Percentiles rank a stretch among this genome's conserved stretches.
Conservation (phyloP, 2,888 invertebrate species). For the Prenolepis imparis region DNA sequence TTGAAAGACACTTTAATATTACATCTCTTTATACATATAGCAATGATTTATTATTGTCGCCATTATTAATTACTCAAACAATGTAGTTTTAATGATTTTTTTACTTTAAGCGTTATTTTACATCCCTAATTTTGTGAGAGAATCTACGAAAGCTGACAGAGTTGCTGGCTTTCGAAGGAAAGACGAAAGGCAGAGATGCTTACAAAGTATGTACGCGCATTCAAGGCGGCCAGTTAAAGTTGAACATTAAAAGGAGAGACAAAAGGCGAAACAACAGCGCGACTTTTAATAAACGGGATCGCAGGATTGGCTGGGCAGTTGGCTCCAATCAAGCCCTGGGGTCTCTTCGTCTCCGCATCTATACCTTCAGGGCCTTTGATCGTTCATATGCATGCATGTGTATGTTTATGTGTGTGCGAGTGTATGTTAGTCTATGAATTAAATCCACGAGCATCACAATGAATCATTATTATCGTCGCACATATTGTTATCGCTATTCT, state of each 20-base stretch:
- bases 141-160: background rate
- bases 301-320: constrained; percentile 84
- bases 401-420: background rate
- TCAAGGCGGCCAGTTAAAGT: constrained; percentile 69
- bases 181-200: constrained; percentile 58
- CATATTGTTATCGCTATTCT: constrained; percentile 62
- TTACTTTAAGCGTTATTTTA: background rate
- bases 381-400: constrained; percentile 52
- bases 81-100: background rate
- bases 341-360: constrained; percentile 75
- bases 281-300: constrained; percentile 83
- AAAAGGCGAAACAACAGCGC: constrained; percentile 83
- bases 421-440: constrained; percentile 63
- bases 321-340: constrained; percentile 84
- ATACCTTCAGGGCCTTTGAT: constrained; percentile 62
- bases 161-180: constrained; percentile 5
- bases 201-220: constrained; percentile 52
- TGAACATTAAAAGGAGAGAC: constrained; percentile 81
- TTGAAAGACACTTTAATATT: background rate
- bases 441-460: constrained; percentile 68
- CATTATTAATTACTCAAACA: background rate
- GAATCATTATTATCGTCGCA: constrained; percentile 73
- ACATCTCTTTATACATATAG: background rate
- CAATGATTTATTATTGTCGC: background rate
- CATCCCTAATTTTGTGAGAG: background rate